phyloP scores from a whole-genome alignment of 2,113 vertebrate species.

The Poicephalus gulielmi region DNA sequence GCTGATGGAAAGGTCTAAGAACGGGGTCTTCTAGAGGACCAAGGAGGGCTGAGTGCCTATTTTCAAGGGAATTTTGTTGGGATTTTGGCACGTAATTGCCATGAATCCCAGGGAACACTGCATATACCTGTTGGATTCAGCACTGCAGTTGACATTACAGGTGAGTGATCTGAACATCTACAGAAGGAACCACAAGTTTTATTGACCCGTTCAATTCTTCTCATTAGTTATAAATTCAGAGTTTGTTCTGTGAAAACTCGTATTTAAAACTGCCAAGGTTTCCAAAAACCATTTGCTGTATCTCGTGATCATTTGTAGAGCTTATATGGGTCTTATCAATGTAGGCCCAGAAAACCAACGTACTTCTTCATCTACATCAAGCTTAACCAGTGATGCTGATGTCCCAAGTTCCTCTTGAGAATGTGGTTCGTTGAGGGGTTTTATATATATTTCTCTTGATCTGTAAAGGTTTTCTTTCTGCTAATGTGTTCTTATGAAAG shows the following conservation, averaged over 20 bases:
- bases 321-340: not conserved
- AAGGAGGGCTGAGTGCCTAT: not conserved
- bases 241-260: not conserved
- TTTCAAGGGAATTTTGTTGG: not conserved
- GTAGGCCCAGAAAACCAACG: not conserved
- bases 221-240: not conserved
- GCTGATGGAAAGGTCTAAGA: not conserved
- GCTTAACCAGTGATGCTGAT: not conserved
- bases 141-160: not conserved
- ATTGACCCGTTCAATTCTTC: not conserved
- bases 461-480: not conserved
- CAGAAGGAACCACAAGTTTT: not conserved
- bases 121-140: not conserved
- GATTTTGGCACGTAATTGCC: not conserved
- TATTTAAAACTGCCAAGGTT: not conserved
- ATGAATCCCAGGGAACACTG: not conserved
- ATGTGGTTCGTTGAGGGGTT: fast-evolving
- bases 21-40: not conserved
- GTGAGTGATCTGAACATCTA: not conserved
- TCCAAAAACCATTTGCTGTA: not conserved
- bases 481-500: not conserved
- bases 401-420: not conserved
- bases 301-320: not conserved
- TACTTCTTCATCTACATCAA: not conserved
- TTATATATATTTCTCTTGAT: not conserved